Evolutionary conservation across 2,113 vertebrate genomes (phyloP), one percentile per base, ranked within the genome.

Genomic region (Bambusicola thoracicus): DNA sequence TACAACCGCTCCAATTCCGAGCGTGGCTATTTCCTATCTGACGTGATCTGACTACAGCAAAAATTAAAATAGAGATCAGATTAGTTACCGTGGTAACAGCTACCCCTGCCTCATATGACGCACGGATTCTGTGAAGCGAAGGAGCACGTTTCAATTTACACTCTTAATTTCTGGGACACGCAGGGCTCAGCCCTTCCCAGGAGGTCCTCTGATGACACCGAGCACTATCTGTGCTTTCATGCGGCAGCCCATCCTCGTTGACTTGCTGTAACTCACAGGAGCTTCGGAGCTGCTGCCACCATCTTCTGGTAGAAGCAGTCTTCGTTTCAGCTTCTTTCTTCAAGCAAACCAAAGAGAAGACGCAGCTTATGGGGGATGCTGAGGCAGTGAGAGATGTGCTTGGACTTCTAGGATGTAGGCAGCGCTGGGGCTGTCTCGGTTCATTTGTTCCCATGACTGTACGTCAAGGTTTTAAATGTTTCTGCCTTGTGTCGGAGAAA

Each of bases 51-150:
- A 94, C 93, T 90, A 81, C 48, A 81, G 74, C 65, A 88, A 72
- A 93, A 94, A 97, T 96, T 96, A 97, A 96, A 96, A 97, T 95
- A 88, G 95, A 95, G 92, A 93, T 95, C 87, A 92, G 93, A 92
- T 95, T 95, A 95, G 95, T 96, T 95, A 30, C 87, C 36, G 0
- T 76, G 93, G 96, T 68, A 88, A 90, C 92, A 78, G 87, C 93
- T 92, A 69, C 96, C 95, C 94, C 93, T 90, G 76, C 95, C 75
- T 96, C 93, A 86, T 78, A 72, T 95, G 93, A 96, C 90, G 90
- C 93, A 94, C 83, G 18, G 82, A 53, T 90, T 76, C 95, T 93
- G 92, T 70, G 87, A 91, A 94, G 93, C 55, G 40, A 79, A 94
- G 90, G 87, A 94, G 85, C 90, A 88, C 92, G 72, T 68, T 88